A percentile compares a stretch with the other conserved stretches of the same genome.
Conservation (phyloP, 2,113 vertebrate species). For the Ovibos moschatus region DNA sequence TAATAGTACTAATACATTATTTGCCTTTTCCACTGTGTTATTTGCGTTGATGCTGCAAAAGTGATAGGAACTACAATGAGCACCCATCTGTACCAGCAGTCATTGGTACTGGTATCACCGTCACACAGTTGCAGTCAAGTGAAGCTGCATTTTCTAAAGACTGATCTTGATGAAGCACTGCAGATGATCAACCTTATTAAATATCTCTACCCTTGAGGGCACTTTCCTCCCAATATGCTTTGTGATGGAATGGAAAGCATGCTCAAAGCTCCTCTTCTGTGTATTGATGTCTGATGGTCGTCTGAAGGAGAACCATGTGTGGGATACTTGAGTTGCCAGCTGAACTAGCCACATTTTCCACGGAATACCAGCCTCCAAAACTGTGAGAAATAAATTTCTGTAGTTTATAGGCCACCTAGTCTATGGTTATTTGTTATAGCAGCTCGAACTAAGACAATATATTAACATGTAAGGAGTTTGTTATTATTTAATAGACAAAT, state of each 20-base stretch:
- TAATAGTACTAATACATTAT: not conserved
- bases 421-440: not conserved
- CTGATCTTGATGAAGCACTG: not conserved
- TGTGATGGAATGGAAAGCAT: not conserved
- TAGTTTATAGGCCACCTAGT: not conserved
- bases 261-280: not conserved
- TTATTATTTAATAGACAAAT: not conserved
- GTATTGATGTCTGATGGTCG: accelerated
- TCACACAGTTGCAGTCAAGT: not conserved
- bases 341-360: not conserved
- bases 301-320: not conserved
- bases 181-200: not conserved
- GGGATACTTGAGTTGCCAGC: not conserved
- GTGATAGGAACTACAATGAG: not conserved
- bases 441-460: not conserved
- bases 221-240: not conserved
- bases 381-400: not conserved
- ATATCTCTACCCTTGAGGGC: not conserved
- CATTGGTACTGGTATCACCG: not conserved
- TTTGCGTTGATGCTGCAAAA: not conserved
- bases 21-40: not conserved
- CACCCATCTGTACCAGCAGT: not conserved
- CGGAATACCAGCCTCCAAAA: not conserved
- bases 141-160: not conserved
- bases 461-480: not conserved